Percentiles rank a stretch among this genome's conserved stretches.
phyloP scores from a whole-genome alignment of 1,140 invertebrate species.

The Idris sp. region DNA sequence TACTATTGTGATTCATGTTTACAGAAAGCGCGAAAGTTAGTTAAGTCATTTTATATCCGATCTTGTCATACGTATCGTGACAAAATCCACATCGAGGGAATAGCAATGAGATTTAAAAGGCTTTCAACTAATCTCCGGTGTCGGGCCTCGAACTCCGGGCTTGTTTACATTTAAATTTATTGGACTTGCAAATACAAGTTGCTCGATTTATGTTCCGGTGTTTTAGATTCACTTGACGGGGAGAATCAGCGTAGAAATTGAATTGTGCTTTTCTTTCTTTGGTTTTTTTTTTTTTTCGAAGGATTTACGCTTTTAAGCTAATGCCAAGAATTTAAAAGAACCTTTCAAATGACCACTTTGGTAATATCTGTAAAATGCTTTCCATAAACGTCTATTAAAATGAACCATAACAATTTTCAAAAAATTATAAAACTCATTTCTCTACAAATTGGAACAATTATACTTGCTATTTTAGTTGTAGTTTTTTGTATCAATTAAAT shows the following conservation, averaged over 20 bases:
- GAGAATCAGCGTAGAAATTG: conserved; percentile 27
- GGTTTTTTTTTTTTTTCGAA: conserved; percentile 6
- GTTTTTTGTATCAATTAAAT: no score
- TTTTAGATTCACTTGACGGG: conserved; percentile 46
- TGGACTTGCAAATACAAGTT: conserved; percentile 59
- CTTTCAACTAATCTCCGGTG: conserved; percentile 60
- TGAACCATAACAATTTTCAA: no score
- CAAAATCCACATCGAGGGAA: conserved; percentile 55
- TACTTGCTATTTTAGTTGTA: no score
- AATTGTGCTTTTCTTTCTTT: conserved; percentile 22
- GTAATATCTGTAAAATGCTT: conserved; percentile 19
- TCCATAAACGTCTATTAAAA: no score
- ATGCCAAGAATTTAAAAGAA: conserved; percentile 19
- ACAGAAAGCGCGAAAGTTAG: conserved; percentile 22
- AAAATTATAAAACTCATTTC: no score
- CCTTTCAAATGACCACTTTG: conserved; percentile 21
- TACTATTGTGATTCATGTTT: conserved; percentile 23
- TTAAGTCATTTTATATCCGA: conserved; percentile 45
- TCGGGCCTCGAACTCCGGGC: conserved; percentile 22
- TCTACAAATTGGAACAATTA: no score
- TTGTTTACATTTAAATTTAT: conserved; percentile 65
- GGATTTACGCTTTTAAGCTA: conserved; percentile 43
- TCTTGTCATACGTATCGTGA: conserved; percentile 51
- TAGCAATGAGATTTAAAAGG: conserved; percentile 63
- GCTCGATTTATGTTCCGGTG: conserved; percentile 49